Percentiles rank a stretch among this genome's conserved stretches.
Conservation (phyloP, 2,888 invertebrate species). For the Protophormia terraenovae region DNA sequence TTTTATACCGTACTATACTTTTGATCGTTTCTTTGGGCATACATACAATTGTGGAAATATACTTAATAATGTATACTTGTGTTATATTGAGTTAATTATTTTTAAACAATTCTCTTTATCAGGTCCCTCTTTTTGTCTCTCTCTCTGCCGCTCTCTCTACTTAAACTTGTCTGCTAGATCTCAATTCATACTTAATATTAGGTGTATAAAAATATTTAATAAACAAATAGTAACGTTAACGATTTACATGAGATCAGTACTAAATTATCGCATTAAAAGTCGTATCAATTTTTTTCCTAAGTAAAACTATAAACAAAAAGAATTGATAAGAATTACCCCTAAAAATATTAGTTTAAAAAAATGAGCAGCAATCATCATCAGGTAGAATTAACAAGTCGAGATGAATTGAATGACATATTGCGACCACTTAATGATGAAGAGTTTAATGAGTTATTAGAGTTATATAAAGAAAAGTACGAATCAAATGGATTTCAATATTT, state of each 20-base stretch:
- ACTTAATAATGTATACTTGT: too few relatives aligned
- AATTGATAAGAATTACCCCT: not conserved
- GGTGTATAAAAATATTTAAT: not conserved
- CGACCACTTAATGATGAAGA: constrained; percentile 73
- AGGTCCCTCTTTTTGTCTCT: not conserved
- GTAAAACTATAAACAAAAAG: not conserved
- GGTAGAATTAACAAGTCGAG: not conserved
- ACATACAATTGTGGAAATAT: too few relatives aligned
- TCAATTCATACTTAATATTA: not conserved
- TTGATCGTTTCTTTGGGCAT: too few relatives aligned
- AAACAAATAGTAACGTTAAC: not conserved
- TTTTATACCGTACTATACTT: too few relatives aligned
- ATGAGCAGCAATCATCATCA: not conserved
- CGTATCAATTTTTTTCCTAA: not conserved
- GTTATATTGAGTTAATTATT: too few relatives aligned
- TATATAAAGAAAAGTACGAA: constrained; percentile 73
- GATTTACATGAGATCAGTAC: not conserved
- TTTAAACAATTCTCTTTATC: not conserved
- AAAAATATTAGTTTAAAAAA: not conserved
- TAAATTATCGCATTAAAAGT: not conserved
- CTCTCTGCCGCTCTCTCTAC: not conserved
- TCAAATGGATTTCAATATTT: constrained; percentile 75
- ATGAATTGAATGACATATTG: constrained; percentile 72
- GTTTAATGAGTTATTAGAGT: constrained; percentile 72
- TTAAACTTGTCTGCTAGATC: not conserved